phyloP scores from a whole-genome alignment of 2,797 vertebrate genomes.

The Sebastes melanostomus region DNA sequence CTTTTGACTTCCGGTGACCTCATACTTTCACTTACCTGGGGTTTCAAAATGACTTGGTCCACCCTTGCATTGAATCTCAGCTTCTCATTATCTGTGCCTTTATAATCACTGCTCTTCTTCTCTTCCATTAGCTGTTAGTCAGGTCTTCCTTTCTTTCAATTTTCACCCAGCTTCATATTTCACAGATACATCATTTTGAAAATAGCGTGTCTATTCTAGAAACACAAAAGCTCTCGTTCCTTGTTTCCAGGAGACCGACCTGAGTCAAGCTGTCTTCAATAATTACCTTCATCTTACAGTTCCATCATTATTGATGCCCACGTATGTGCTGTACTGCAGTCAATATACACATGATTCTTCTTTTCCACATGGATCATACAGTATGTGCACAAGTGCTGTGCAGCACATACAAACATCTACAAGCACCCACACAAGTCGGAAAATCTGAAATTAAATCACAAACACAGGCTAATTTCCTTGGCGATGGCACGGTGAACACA shows the following conservation, averaged over 20 bases:
- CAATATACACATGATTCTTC: background rate
- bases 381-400: background rate
- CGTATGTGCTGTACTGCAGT: background rate
- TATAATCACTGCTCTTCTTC: background rate
- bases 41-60: background rate
- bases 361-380: background rate
- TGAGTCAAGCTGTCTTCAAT: conserved; percentile 18
- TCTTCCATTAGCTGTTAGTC: background rate
- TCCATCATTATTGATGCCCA: conserved; percentile 22
- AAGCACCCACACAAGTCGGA: conserved; percentile 15
- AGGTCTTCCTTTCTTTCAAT: background rate
- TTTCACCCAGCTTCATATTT: background rate
- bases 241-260: conserved; percentile 55
- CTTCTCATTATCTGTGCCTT: background rate
- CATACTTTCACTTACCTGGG: background rate
- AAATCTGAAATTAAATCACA: conserved; percentile 76
- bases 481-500: conserved; percentile 34
- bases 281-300: conserved; percentile 23
- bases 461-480: conserved; percentile 59
- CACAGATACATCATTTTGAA: background rate
- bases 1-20: background rate
- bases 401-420: background rate
- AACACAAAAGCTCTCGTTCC: conserved; percentile 16
- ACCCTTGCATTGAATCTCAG: background rate
- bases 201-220: conserved; percentile 20